These are phyloP conservation scores for Holothuria glaberrima DNA, from an alignment of 35 echinoderm and acorn worm species.

Conservation along the genomic window DNA sequence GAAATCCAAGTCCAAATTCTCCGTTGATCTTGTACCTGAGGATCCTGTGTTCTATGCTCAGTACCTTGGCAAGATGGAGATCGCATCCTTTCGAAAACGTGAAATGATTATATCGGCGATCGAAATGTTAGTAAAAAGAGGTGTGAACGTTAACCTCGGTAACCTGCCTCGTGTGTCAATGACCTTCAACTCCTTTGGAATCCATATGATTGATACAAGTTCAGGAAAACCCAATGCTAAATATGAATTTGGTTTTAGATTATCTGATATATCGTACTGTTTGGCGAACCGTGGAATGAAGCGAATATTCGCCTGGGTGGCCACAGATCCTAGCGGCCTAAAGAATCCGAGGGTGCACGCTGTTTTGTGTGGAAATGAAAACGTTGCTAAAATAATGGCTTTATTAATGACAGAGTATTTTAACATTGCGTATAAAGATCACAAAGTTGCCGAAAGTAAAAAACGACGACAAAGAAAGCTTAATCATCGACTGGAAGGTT, in stretches of 20 bases:
- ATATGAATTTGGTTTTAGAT: slow-evolving; percentile 43
- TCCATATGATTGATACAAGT: slow-evolving; percentile 61
- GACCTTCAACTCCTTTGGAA: slow-evolving; percentile 48
- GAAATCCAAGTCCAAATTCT: slow-evolving; percentile 28
- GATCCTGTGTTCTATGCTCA: slow-evolving; percentile 54
- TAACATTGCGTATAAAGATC: slow-evolving; percentile 65
- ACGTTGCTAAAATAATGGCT: slow-evolving; percentile 65
- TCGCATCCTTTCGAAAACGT: slow-evolving; percentile 8
- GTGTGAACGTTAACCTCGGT: slow-evolving; percentile 50
- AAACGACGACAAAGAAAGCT: slow-evolving; percentile 26
- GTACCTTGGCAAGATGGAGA: slow-evolving; percentile 49
- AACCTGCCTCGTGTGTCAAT: slow-evolving; percentile 60
- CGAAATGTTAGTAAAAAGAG: slow-evolving; percentile 17
- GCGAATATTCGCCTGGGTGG: slow-evolving; percentile 66
- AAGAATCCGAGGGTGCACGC: slow-evolving; percentile 58
- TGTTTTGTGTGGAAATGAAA: slow-evolving; percentile 59
- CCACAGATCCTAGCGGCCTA: slow-evolving; percentile 5
- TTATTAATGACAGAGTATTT: slow-evolving; percentile 75
- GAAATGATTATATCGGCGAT: slow-evolving; percentile 31
- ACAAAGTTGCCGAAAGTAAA: slow-evolving; percentile 30
- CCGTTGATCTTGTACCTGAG: slow-evolving; percentile 26
- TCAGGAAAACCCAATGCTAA: slow-evolving; percentile 41
- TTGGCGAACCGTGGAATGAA: slow-evolving; percentile 64
- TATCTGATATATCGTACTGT: slow-evolving; percentile 57
- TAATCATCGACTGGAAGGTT: slow-evolving; percentile 14